These are phyloP conservation scores for Chloroclystis v-ata DNA, from an alignment of 2,888 invertebrate species.

Conservation along the genomic window DNA sequence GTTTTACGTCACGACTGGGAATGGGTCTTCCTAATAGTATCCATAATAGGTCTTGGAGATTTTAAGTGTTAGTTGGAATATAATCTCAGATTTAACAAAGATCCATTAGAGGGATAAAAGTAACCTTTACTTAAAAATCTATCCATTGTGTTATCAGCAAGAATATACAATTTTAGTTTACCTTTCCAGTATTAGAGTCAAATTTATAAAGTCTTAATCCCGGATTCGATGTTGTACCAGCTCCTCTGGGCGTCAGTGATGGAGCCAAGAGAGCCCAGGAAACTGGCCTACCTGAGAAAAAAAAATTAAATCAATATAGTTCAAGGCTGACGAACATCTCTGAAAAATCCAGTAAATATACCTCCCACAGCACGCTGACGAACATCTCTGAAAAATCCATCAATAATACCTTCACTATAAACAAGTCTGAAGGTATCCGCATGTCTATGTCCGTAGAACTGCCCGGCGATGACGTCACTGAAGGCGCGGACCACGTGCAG, in stretches of 20 bases:
- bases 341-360: too few species aligned
- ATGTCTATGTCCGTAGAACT: constrained; percentile 95
- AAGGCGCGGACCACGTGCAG: constrained; percentile 86
- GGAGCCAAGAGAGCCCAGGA: constrained; percentile 94
- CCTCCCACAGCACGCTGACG: too few species aligned
- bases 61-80: too few species aligned
- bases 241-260: constrained; percentile 91
- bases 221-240: constrained; percentile 91
- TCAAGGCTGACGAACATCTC: too few species aligned
- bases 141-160: too few species aligned
- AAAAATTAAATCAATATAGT: background rate
- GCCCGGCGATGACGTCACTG: constrained; percentile 90
- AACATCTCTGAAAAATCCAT: too few species aligned
- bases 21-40: too few species aligned
- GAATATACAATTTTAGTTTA: constrained; percentile 40
- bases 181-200: constrained; percentile 91
- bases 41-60: too few species aligned
- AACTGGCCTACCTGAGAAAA: constrained; percentile 83
- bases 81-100: too few species aligned
- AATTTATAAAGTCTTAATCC: constrained; percentile 93
- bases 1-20: too few species aligned
- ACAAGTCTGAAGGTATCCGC: constrained; percentile 93
- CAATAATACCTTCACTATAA: constrained; percentile 79
- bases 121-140: too few species aligned
- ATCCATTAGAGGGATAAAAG: too few species aligned